phyloP scores from a whole-genome alignment of 2,888 invertebrate species.

The Argyra leucocephala region DNA sequence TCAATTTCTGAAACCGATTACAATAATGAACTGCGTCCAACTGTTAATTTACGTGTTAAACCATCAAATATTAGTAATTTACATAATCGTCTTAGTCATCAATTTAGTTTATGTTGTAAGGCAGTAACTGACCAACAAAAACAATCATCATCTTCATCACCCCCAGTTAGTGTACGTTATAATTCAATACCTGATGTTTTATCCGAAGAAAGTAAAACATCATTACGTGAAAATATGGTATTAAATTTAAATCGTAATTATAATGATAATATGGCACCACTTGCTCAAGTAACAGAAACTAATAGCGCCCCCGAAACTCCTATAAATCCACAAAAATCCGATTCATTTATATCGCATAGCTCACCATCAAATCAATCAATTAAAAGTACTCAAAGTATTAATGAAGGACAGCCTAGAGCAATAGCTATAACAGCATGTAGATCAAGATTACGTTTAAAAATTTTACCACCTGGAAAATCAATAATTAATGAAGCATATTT shows the following conservation, averaged over 20 bases:
- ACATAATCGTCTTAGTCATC: conserved; percentile 42
- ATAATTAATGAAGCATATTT: conserved; percentile 8
- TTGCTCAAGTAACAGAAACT: conserved; percentile 30
- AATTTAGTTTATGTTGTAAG: conserved; percentile 41
- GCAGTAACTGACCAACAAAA: conserved; percentile 33
- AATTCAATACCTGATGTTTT: conserved; percentile 37
- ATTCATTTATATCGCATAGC: conserved; percentile 31
- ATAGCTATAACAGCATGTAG: conserved; percentile 42
- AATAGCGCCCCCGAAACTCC: conserved; percentile 42
- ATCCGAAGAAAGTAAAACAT: background rate
- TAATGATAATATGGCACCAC: conserved; percentile 22
- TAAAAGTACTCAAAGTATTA: conserved; percentile 33
- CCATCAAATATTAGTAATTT: conserved; percentile 27
- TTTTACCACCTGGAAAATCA: conserved; percentile 38
- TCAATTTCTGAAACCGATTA: conserved; percentile 32
- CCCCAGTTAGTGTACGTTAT: conserved; percentile 41
- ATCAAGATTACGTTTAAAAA: conserved; percentile 39
- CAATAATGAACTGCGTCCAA: conserved; percentile 24
- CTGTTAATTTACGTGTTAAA: conserved; percentile 15
- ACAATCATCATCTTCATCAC: conserved; percentile 37
- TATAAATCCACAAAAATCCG: conserved; percentile 34
- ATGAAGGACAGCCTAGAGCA: conserved; percentile 31
- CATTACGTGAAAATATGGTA: conserved; percentile 16
- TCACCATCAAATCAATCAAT: conserved; percentile 37
- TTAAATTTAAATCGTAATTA: conserved; percentile 13